Base-by-base conservation (phyloP, 2,797 vertebrate species). In the Sebastes steindachneri region DNA sequence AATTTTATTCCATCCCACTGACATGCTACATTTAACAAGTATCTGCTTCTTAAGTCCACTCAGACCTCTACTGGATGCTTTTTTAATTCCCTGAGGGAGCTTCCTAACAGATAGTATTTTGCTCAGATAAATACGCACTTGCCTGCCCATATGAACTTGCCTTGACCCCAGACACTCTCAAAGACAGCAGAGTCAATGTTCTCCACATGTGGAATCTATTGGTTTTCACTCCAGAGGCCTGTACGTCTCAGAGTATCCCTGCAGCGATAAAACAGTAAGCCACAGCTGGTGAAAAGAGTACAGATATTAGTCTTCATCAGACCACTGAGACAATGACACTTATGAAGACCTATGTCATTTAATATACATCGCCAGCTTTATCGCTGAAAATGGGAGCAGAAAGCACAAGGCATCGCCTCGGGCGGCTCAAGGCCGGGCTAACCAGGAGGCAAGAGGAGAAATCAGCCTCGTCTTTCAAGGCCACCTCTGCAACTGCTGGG, bases 261-360 rank as follows among this genome's bases (percentile, higher is more conserved):
- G 83, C 89, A 85, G 82, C 86, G 75, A 92, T 93, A 86, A 89
- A 88, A 75, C 80, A 82, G 33, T 86, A 80, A 85, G 82, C 76
- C 82, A 69, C 89, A 90, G 86, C 88, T 79, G 84, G 78, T 87
- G 71, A 87, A 84, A 77, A 68, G 73, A 84, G 89, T 35, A 37
- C 70, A 85, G 81, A 68, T 86, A 93, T 95, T 93, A 91, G 85
- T 95, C 95, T 95, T 93, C 84, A 94, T 95, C 92, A 93, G 81
- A 87, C 79, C 82, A 63, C 51, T 66, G 77, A 90, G 88, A 93
- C 89, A 90, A 89, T 92, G 95, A 89, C 95, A 94, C 91, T 95
- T 91, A 95, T 95, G 93, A 95, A 95, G 95, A 96, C 93, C 94
- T 94, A 95, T 95, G 92, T 88, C 91, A 82, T 92, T 93, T 95